Conservation (phyloP, 2,113 vertebrate genomes). For the Prinia subflava region DNA sequence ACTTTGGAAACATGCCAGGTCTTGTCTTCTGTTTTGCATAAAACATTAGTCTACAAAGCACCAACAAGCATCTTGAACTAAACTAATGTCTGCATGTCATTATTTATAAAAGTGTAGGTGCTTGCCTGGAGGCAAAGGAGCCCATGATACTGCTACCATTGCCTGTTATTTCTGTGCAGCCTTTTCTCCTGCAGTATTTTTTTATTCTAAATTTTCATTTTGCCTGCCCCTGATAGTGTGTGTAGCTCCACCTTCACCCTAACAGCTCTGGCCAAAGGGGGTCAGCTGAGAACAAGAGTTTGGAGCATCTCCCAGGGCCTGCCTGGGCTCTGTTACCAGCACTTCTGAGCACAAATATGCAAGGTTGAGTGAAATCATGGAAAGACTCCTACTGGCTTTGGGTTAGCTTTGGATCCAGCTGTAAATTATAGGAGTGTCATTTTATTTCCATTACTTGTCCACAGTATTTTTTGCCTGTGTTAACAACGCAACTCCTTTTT, state of each 20-base stretch:
- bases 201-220: neutral
- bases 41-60: neutral
- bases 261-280: neutral
- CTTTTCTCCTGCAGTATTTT: neutral
- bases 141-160: neutral
- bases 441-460: neutral
- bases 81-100: neutral
- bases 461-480: neutral
- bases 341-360: neutral
- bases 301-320: neutral
- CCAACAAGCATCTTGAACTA: neutral
- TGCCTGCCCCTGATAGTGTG: neutral
- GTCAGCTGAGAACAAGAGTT: neutral
- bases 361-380: neutral
- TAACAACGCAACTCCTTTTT: neutral
- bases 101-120: neutral
- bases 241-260: neutral
- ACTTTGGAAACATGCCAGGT: constrained; percentile 1
- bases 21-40: constrained; percentile 1
- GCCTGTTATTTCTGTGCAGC: neutral
- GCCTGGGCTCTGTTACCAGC: neutral
- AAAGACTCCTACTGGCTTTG: neutral
- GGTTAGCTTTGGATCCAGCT: neutral
- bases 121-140: neutral
- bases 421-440: neutral